These are phyloP conservation scores for Drosophila affinis DNA, from an alignment of 2,888 invertebrate genomes.

Conservation along the genomic window DNA sequence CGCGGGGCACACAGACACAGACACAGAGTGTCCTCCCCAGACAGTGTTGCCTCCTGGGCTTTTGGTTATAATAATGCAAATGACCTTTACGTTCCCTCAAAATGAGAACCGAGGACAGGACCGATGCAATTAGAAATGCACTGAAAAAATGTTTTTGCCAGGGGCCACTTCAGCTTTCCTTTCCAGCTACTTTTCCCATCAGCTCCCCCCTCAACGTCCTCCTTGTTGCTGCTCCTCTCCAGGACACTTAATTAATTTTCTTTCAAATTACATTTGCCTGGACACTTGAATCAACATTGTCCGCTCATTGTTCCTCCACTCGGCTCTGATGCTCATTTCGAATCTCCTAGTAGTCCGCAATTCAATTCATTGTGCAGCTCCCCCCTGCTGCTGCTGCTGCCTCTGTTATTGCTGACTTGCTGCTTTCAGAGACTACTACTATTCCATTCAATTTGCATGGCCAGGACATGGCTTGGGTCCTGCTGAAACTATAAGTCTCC, in stretches of 20 bases:
- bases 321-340: constrained; percentile 53
- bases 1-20: neutral
- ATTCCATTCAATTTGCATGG: constrained; percentile 26
- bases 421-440: constrained; percentile 20
- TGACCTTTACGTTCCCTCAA: constrained; percentile 38
- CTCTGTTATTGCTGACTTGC: constrained; percentile 25
- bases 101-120: constrained; percentile 12
- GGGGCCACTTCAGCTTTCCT: constrained; percentile 25
- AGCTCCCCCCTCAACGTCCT: constrained; percentile 1
- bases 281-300: constrained; percentile 65
- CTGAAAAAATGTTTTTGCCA: constrained; percentile 45
- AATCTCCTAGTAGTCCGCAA: constrained; percentile 35
- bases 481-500: constrained; percentile 22
- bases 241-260: constrained; percentile 72
- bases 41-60: constrained; percentile 17
- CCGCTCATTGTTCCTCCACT: constrained; percentile 9
- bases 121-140: constrained; percentile 69
- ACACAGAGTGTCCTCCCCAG: neutral
- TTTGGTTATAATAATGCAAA: constrained; percentile 66
- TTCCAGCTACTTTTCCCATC: constrained; percentile 12
- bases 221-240: constrained; percentile 6
- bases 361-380: constrained; percentile 72
- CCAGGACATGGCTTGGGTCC: constrained; percentile 37
- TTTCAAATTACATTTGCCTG: constrained; percentile 65
- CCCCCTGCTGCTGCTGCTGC: constrained; percentile 7